phyloP scores from a whole-genome alignment of 2,113 vertebrate species.

The Lutjanus erythropterus region DNA sequence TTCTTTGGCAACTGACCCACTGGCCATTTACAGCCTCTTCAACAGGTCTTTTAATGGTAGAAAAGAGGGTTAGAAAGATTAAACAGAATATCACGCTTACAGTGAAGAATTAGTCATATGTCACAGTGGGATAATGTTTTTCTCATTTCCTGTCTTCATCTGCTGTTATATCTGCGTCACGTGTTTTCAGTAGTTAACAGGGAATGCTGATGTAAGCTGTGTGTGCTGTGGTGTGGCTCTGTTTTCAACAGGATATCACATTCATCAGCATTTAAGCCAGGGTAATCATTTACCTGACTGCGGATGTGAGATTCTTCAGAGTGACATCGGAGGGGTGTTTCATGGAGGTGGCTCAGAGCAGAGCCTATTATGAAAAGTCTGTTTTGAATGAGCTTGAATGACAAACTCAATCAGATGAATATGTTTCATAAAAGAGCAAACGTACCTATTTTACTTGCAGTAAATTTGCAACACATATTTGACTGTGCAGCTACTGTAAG shows the following conservation, averaged over 20 bases:
- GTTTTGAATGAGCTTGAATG: background rate
- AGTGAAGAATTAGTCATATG: background rate
- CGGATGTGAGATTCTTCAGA: constrained; percentile 33
- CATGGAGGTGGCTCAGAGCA: background rate
- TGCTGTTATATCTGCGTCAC: background rate
- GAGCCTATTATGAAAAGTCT: background rate
- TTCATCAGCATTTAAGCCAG: constrained; percentile 62
- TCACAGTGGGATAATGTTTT: background rate
- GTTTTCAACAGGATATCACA: constrained; percentile 50
- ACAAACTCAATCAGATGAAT: background rate
- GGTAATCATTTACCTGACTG: constrained; percentile 68
- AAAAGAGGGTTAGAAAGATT: constrained; percentile 23
- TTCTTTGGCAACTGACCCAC: constrained; percentile 48
- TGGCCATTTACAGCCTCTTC: constrained; percentile 40
- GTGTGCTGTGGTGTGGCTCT: constrained; percentile 26
- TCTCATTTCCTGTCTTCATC: background rate
- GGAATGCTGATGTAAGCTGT: constrained; percentile 67
- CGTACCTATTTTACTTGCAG: background rate
- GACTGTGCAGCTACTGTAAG: background rate
- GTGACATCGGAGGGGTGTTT: background rate
- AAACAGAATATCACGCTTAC: background rate
- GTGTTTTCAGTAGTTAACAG: constrained; percentile 31
- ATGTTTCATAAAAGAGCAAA: background rate
- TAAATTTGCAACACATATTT: background rate
- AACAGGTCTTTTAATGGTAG: constrained; percentile 15